phyloP scores from a whole-genome alignment of 2,797 vertebrate genomes.

The Melanotaenia boesemani region DNA sequence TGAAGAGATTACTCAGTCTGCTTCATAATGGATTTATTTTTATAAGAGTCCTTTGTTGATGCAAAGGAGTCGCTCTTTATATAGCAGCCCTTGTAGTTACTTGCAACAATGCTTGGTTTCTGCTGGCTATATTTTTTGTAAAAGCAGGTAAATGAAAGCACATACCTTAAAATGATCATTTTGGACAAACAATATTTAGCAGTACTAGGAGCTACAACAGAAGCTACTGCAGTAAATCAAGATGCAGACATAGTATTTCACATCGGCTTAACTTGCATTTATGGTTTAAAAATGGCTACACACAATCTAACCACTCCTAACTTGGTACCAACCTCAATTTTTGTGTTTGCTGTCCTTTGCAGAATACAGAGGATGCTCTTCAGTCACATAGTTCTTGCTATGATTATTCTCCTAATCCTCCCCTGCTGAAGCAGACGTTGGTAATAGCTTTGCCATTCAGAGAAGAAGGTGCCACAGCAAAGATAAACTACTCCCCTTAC shows the following conservation, averaged over 20 bases:
- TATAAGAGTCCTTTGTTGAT: slow-evolving; percentile 7
- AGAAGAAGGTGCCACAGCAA: slow-evolving; percentile 34
- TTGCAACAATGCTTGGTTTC: neutral
- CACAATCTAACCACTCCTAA: neutral
- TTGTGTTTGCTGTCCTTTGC: neutral
- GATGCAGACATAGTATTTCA: neutral
- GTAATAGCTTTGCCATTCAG: slow-evolving; percentile 45
- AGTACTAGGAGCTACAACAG: neutral
- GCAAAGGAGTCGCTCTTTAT: neutral
- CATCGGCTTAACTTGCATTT: neutral
- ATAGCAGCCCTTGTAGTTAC: neutral
- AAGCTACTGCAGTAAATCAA: neutral
- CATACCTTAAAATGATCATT: neutral
- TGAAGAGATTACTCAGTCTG: slow-evolving; percentile 9
- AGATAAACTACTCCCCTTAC: slow-evolving; percentile 18
- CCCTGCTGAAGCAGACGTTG: slow-evolving; percentile 25
- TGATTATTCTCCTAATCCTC: slow-evolving; percentile 29
- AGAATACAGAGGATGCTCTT: slow-evolving; percentile 12
- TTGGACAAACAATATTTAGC: neutral
- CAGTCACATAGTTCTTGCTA: slow-evolving; percentile 19
- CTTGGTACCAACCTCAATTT: slow-evolving; percentile 8
- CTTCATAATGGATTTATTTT: slow-evolving; percentile 12
- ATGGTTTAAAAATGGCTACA: neutral
- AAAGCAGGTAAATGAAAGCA: neutral
- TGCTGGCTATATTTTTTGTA: slow-evolving; percentile 13